Conservation (phyloP, 2,888 invertebrate species). For the Drosophila nr. perissopoda region DNA sequence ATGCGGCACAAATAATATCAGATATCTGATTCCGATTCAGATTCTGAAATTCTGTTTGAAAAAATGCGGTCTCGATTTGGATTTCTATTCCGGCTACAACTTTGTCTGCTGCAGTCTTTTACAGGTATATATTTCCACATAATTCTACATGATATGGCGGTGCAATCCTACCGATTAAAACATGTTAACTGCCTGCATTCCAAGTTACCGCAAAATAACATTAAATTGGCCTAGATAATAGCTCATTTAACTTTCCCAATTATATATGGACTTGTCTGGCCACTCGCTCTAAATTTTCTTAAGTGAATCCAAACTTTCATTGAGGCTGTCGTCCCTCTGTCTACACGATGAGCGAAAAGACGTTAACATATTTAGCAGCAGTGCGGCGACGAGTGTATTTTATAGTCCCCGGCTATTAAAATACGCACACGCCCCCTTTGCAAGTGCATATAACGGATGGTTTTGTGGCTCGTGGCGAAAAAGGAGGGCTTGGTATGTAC, state of each 20-base stretch:
- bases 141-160: not conserved
- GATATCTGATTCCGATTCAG: not conserved
- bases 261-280: not conserved
- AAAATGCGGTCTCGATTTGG: not conserved
- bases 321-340: slow-evolving; percentile 10
- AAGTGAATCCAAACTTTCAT: slow-evolving; percentile 1
- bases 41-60: not conserved
- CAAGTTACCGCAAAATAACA: not conserved
- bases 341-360: slow-evolving; percentile 4
- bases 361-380: slow-evolving; percentile 45
- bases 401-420: slow-evolving; percentile 75
- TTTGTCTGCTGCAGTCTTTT: not conserved
- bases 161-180: not conserved
- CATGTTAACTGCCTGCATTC: not conserved
- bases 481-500: slow-evolving; percentile 26
- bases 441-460: slow-evolving; percentile 24
- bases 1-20: not conserved
- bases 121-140: not conserved
- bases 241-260: not conserved
- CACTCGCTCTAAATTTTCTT: not conserved
- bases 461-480: slow-evolving; percentile 12
- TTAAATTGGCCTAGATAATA: not conserved
- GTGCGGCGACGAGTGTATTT: slow-evolving; percentile 65
- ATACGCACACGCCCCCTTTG: slow-evolving; percentile 54
- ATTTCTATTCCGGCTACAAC: too few species aligned